Evolutionary conservation across 2,888 invertebrate genomes (phyloP).

Genomic region (Sinelater perroti): DNA sequence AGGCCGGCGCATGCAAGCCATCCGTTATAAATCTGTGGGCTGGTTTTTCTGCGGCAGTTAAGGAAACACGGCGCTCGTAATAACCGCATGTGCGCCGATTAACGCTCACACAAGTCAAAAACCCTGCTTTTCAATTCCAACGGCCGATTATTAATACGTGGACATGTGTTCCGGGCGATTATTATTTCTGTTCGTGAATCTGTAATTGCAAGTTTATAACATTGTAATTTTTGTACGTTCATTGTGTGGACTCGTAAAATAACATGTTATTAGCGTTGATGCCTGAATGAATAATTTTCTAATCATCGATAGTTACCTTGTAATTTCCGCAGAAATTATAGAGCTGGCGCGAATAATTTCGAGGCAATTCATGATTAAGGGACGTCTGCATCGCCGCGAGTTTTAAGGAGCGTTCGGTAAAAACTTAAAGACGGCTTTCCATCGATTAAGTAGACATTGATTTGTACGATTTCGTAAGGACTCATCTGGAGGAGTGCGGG

Average conservation of each 20-base stretch:
- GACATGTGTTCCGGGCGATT: constrained; percentile 9
- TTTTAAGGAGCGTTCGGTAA: constrained; percentile 20
- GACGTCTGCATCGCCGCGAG: constrained; percentile 19
- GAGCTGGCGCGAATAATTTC: constrained; percentile 28
- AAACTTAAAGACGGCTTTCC: constrained; percentile 17
- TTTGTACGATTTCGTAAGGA: background rate
- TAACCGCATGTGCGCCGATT: background rate
- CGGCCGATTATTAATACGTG: constrained; percentile 22
- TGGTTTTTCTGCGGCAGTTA: background rate
- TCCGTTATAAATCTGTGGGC: background rate
- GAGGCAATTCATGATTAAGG: constrained; percentile 25
- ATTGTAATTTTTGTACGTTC: constrained; percentile 28
- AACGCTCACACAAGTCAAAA: background rate
- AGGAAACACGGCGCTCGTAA: background rate
- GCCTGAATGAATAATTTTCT: constrained; percentile 33
- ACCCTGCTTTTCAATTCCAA: constrained; percentile 8
- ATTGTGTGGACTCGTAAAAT: constrained; percentile 32
- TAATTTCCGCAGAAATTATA: constrained; percentile 29
- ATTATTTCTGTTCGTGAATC: constrained; percentile 18
- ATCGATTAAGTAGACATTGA: constrained; percentile 11
- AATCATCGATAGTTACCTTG: constrained; percentile 32
- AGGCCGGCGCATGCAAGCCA: too few relatives aligned
- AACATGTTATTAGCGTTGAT: constrained; percentile 28
- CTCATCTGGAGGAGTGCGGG: too few relatives aligned
- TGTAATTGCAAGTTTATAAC: constrained; percentile 25